A percentile compares a stretch with the other conserved stretches of the same genome.
Conservation (phyloP, 1,140 invertebrate species). For the Leptopilina boulardi region DNA sequence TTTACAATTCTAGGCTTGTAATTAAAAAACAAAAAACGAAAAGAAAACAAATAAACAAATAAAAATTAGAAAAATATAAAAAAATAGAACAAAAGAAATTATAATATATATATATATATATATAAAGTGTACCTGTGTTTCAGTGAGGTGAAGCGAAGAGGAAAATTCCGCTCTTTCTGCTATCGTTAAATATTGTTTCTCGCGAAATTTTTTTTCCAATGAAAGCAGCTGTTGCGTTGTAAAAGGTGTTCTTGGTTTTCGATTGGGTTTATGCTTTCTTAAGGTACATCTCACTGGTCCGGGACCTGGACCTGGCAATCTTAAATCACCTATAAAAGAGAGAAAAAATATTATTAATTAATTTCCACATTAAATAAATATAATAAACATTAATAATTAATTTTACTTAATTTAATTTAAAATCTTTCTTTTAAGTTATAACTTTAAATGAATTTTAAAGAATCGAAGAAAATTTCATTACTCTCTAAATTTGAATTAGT, state of each 20-base stretch:
- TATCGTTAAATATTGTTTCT: slow-evolving; percentile 97
- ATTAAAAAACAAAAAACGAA: background rate
- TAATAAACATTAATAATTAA: too few relatives aligned
- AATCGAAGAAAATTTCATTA: too few relatives aligned
- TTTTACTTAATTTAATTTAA: too few relatives aligned
- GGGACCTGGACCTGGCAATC: slow-evolving; percentile 65
- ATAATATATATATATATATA: background rate
- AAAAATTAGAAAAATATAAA: background rate
- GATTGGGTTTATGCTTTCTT: slow-evolving; percentile 95
- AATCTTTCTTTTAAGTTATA: too few relatives aligned
- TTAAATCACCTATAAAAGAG: slow-evolving; percentile 68
- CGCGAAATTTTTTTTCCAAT: slow-evolving; percentile 96
- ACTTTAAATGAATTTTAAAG: too few relatives aligned
- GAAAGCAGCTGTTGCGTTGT: slow-evolving; percentile 96
- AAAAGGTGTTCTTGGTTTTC: slow-evolving; percentile 98
- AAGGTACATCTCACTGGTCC: slow-evolving; percentile 89
- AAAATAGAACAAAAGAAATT: background rate
- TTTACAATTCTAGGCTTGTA: slow-evolving; percentile 39
- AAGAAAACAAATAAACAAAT: background rate
- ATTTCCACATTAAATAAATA: background rate
- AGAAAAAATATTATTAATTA: slow-evolving; percentile 36
- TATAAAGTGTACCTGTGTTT: slow-evolving; percentile 86
- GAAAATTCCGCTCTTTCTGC: slow-evolving; percentile 98
- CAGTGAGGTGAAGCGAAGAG: slow-evolving; percentile 93
- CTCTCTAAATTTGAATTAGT: too few relatives aligned